Percentiles rank a stretch among this genome's conserved stretches.
Conservation (phyloP, 2,888 invertebrate species). For the Megalurothrips usitatus region DNA sequence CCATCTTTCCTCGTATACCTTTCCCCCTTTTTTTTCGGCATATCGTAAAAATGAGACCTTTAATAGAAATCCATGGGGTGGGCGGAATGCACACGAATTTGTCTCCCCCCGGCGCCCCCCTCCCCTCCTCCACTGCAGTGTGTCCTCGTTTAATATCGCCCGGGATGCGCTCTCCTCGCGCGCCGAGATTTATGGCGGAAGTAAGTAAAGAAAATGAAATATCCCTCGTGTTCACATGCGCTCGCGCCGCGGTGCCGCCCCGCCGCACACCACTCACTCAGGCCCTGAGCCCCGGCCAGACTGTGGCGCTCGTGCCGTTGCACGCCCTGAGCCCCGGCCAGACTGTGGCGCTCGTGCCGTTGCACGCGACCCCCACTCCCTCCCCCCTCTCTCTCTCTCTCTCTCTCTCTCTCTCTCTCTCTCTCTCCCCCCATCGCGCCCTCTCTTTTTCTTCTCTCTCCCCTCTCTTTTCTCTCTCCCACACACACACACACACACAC, state of each 20-base stretch:
- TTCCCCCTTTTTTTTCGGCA: neutral
- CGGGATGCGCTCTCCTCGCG: neutral
- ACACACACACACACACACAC: too few species aligned
- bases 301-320: neutral
- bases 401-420: too few species aligned
- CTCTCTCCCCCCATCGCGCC: too few species aligned
- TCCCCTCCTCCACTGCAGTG: neutral
- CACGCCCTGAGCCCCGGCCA: neutral
- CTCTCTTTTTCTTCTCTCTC: too few species aligned
- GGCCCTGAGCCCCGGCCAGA: neutral
- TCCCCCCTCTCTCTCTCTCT: too few species aligned
- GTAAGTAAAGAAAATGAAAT: slow-evolving; percentile 6
- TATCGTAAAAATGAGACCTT: neutral
- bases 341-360: neutral
- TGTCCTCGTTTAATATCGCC: neutral
- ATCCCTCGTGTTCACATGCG: neutral
- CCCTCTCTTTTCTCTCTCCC: too few species aligned
- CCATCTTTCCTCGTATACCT: too few species aligned
- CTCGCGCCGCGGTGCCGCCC: neutral
- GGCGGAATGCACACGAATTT: neutral
- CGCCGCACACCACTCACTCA: neutral
- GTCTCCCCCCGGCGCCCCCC: neutral
- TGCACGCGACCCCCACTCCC: too few species aligned
- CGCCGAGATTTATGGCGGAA: neutral
- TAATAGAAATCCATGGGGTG: neutral